Conservation (phyloP, 2,888 invertebrate species). For the Andrena fulva region DNA sequence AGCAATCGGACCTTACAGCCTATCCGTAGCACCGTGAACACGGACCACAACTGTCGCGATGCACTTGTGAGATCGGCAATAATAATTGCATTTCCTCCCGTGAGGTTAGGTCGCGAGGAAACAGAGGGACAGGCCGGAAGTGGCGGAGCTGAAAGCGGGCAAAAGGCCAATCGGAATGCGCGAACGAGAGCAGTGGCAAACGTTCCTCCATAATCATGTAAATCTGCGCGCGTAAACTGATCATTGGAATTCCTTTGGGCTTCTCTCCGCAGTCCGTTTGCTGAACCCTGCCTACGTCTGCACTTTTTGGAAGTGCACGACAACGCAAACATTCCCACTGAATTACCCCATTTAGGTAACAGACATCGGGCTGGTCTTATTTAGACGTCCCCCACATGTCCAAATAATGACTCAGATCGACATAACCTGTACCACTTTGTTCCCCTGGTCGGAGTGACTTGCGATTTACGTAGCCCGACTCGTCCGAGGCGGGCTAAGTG, state of each 20-base stretch:
- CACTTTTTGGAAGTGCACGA: neutral
- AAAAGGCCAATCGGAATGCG: conserved; percentile 64
- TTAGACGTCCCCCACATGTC: conserved; percentile 73
- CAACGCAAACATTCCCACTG: neutral
- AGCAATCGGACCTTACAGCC: conserved; percentile 25
- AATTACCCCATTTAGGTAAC: conserved; percentile 1
- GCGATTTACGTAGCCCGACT: conserved; percentile 65
- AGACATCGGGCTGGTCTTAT: conserved; percentile 50
- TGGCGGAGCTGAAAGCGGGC: conserved; percentile 64
- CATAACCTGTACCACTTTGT: conserved; percentile 50
- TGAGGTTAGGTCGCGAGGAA: conserved; percentile 62
- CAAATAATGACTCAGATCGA: conserved; percentile 75
- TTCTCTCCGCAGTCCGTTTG: neutral
- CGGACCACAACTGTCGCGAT: conserved; percentile 49
- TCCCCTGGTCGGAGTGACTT: conserved; percentile 67
- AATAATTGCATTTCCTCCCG: conserved; percentile 67
- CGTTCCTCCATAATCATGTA: conserved; percentile 8
- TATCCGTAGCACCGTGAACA: conserved; percentile 29
- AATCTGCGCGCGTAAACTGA: conserved; percentile 16
- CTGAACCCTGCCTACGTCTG: neutral
- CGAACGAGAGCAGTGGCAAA: conserved; percentile 55
- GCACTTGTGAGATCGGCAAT: conserved; percentile 62
- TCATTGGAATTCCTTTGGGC: neutral
- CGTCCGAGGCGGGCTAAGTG: conserved; percentile 70
- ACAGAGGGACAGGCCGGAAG: conserved; percentile 66